These are phyloP conservation scores for Tachysurus vachellii DNA, from an alignment of 2,113 vertebrate species.

Conservation along the genomic window DNA sequence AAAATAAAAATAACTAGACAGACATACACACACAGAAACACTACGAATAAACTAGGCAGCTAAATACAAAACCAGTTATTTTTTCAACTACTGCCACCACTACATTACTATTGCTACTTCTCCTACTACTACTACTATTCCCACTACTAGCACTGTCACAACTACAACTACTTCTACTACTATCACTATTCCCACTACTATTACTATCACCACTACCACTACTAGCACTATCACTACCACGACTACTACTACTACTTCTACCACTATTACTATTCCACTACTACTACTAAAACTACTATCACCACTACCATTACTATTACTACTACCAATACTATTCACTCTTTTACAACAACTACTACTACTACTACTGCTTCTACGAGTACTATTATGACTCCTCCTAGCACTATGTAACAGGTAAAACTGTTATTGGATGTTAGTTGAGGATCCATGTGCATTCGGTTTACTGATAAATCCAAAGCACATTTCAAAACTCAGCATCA, in stretches of 20 bases:
- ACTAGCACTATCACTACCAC: too few species aligned
- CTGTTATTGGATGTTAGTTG: background rate
- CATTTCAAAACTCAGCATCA: background rate
- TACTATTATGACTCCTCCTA: background rate
- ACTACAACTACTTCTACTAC: background rate
- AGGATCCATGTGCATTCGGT: background rate
- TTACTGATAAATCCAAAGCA: background rate
- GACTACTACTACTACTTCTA: too few species aligned
- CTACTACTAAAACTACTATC: too few species aligned
- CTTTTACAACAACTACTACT: too few species aligned
- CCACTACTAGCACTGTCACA: background rate
- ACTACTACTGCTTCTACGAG: background rate
- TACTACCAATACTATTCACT: background rate
- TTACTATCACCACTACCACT: too few species aligned
- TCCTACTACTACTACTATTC: background rate
- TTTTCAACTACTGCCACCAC: background rate
- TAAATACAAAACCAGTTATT: background rate
- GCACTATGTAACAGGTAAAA: background rate
- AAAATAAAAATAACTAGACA: too few species aligned
- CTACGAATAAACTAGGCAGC: too few species aligned
- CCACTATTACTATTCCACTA: too few species aligned
- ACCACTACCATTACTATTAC: background rate
- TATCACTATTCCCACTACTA: too few species aligned
- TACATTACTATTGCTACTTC: too few species aligned
- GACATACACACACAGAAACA: too few species aligned